phyloP scores from a whole-genome alignment of 1,140 invertebrate genomes.

The Vollenhovia emeryi region DNA sequence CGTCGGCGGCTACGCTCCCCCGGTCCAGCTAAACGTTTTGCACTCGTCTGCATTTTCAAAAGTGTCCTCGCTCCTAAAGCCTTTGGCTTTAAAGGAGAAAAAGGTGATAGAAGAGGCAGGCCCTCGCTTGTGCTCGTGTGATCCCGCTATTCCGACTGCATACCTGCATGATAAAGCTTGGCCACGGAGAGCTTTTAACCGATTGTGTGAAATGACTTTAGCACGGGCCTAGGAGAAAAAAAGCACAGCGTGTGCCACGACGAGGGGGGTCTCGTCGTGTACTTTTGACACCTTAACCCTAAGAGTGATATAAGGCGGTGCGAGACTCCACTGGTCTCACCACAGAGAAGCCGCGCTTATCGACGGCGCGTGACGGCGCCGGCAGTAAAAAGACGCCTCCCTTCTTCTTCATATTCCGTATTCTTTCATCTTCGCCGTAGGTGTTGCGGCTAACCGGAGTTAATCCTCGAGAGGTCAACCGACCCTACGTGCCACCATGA shows the following conservation, averaged over 20 bases:
- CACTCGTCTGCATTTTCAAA: slow-evolving; percentile 35
- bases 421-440: slow-evolving; percentile 80
- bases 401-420: slow-evolving; percentile 67
- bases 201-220: background rate
- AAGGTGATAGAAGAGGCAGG: background rate
- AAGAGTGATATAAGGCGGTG: slow-evolving; percentile 14
- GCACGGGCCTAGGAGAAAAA: background rate
- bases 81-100: background rate
- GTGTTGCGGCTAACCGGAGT: slow-evolving; percentile 58
- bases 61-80: background rate
- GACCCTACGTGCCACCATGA: slow-evolving; percentile 30
- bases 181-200: background rate
- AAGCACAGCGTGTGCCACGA: background rate
- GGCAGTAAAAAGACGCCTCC: slow-evolving; percentile 74
- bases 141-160: too few species aligned
- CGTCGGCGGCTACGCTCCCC: slow-evolving; percentile 57
- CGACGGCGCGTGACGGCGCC: slow-evolving; percentile 78
- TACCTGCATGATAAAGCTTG: too few species aligned
- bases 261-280: slow-evolving; percentile 7
- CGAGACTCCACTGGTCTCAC: background rate
- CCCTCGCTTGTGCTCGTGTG: too few species aligned
- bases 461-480: slow-evolving; percentile 66
- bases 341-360: slow-evolving; percentile 64
- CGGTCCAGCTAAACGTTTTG: slow-evolving; percentile 47
- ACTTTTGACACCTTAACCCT: slow-evolving; percentile 41